Evolutionary conservation across 2,113 vertebrate genomes (phyloP).

Genomic region (Xenus cinereus): DNA sequence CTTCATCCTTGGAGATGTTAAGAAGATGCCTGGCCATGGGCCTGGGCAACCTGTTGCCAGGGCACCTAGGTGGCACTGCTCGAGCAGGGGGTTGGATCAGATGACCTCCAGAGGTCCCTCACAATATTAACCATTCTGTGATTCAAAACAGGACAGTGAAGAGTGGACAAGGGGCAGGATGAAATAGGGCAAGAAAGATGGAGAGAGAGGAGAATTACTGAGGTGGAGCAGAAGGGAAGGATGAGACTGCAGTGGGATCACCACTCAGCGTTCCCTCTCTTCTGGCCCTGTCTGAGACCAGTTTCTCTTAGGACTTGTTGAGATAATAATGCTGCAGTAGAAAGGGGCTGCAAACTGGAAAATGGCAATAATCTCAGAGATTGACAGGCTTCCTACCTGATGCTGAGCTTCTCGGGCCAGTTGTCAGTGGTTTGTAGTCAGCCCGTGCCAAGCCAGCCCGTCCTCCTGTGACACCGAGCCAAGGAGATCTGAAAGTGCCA

Average conservation of each 20-base stretch:
- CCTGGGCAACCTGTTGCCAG: neutral
- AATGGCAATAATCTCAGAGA: neutral
- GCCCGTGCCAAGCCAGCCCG: neutral
- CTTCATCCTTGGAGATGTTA: neutral
- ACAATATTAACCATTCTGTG: neutral
- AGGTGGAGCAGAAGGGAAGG: neutral
- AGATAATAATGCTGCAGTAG: neutral
- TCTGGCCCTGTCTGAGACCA: neutral
- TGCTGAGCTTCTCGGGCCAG: neutral
- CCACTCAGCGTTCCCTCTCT: neutral
- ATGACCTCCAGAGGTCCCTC: neutral
- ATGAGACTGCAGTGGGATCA: neutral
- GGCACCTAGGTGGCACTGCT: neutral
- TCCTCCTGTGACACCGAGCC: accelerated
- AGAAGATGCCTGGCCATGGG: neutral
- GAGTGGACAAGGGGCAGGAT: neutral
- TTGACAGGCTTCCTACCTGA: neutral
- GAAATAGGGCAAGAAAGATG: neutral
- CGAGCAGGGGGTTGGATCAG: neutral
- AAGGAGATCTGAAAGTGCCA: neutral
- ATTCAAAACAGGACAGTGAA: neutral
- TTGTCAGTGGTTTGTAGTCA: neutral
- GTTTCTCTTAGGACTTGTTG: neutral
- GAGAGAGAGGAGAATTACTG: neutral
- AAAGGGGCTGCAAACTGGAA: neutral